These are phyloP conservation scores for Beroe forskalii DNA, from an alignment of 37 sponge, comb jelly and placozoan genomes.

Conservation along the genomic window DNA sequence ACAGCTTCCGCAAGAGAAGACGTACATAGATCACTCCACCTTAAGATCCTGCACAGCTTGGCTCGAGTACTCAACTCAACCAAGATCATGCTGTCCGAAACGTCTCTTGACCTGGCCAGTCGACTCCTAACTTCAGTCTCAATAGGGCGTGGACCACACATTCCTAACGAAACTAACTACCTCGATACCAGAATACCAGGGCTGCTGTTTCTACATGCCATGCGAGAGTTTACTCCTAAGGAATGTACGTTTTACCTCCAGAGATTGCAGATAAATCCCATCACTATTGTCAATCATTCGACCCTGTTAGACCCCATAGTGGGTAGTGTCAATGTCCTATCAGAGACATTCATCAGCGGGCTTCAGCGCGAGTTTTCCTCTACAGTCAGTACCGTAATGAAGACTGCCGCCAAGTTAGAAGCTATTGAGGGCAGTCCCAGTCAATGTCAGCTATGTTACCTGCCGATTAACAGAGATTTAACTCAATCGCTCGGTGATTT, in stretches of 20 bases:
- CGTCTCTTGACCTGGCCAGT: background rate
- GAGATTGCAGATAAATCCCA: background rate
- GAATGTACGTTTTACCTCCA: constrained; percentile 35
- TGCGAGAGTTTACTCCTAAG: constrained; percentile 50
- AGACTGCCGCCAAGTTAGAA: constrained; percentile 44
- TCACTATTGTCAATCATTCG: background rate
- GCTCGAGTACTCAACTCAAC: background rate
- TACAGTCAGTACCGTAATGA: constrained; percentile 49
- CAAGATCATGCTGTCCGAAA: constrained; percentile 27
- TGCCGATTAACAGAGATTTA: background rate
- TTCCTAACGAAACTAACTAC: constrained; percentile 11
- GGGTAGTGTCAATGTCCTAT: background rate
- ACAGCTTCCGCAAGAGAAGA: constrained; percentile 30
- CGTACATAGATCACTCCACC: constrained; percentile 2
- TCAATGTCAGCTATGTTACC: background rate
- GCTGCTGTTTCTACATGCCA: background rate
- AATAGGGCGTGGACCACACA: background rate
- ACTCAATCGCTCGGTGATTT: background rate
- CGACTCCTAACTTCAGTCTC: background rate
- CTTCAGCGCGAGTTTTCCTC: constrained; percentile 13
- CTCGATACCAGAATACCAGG: constrained; percentile 31
- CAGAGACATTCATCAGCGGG: constrained; percentile 34
- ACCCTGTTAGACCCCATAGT: constrained; percentile 11
- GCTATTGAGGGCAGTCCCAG: background rate
- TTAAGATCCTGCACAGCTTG: background rate